Evolutionary conservation across 2,113 vertebrate genomes (phyloP), one percentile per base, ranked within the genome.

Genomic region (Pteronura brasiliensis): DNA sequence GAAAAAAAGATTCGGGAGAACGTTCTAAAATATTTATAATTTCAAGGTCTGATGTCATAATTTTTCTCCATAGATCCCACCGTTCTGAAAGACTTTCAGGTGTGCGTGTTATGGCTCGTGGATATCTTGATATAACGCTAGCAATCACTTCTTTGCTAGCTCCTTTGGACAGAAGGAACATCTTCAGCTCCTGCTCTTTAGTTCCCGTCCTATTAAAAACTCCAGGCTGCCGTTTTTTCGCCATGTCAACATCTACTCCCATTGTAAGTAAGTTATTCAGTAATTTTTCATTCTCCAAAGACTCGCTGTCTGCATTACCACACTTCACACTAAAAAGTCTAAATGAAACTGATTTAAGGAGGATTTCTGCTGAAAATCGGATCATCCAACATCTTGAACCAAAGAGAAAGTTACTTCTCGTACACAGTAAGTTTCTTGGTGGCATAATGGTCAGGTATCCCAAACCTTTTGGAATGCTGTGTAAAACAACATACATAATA

Each of bases 1-100:
- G 98, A 97, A 99, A 99, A 98, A 99, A 99, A 1, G 98, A 99
- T 88, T 99, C 99, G 0, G 99, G 99, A 1, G 99, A 99, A 52
- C 99, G 98, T 67, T 99, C 72, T 59, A 99, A 80, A 95, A 99
- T 98, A 65, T 44, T 98, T 79, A 99, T 42, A 86, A 99, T 99
- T 97, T 99, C 99, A 20, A 42, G 20, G 63, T 99, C 99, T 3
- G 87, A 98, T 42, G 85, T 87, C 59, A 99, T 98, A 97, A 99
- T 97, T 63, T 83, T 99, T 95, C 98, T 98, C 99, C 99, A 99
- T 14, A 99, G 97, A 74, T 97, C 34, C 99, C 99, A 99, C 14
- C 99, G 98, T 92, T 99, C 95, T 88, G 99, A 98, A 94, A 99
- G 95, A 97, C 99, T 98, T 2, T 98, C 91, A 4, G 93, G 18